A percentile compares a stretch with the other conserved stretches of the same genome.
Conservation (phyloP, 2,797 vertebrate genomes). For the Lutjanus argentimaculatus region DNA sequence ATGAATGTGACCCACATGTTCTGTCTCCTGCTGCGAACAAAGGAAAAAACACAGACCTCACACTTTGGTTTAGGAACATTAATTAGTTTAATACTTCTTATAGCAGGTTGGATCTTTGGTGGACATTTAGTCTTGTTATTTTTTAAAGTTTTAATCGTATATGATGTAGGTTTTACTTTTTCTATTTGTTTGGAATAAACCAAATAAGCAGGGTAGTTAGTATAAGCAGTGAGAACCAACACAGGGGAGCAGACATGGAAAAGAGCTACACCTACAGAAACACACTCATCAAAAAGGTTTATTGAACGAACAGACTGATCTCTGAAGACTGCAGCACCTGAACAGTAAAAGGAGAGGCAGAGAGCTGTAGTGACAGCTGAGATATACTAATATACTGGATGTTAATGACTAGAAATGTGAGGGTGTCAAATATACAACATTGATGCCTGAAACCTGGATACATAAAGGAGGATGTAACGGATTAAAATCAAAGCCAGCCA, state of each 20-base stretch:
- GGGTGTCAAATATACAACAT: too few species aligned
- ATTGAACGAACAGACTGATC: not conserved
- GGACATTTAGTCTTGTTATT: not conserved
- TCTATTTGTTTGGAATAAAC: not conserved
- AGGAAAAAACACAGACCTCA: not conserved
- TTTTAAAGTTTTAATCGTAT: not conserved
- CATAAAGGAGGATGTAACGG: too few species aligned
- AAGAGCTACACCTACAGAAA: not conserved
- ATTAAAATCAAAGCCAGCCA: too few species aligned
- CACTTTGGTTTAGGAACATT: not conserved
- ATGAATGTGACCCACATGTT: slow-evolving; percentile 53
- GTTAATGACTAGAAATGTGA: too few species aligned
- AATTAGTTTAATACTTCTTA: too few species aligned
- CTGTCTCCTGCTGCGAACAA: slow-evolving; percentile 54
- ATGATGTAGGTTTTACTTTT: not conserved
- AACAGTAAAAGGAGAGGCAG: too few species aligned
- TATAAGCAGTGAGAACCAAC: not conserved
- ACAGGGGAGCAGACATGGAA: not conserved
- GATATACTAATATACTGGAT: too few species aligned
- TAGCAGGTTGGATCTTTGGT: not conserved
- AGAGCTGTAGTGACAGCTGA: too few species aligned
- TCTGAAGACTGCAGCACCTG: not conserved
- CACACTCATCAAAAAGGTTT: not conserved
- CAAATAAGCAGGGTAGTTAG: too few species aligned
- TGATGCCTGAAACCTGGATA: too few species aligned